These are phyloP conservation scores for Microcebus lehilahytsara DNA, from an alignment of 2,113 vertebrate species.

Conservation along the genomic window DNA sequence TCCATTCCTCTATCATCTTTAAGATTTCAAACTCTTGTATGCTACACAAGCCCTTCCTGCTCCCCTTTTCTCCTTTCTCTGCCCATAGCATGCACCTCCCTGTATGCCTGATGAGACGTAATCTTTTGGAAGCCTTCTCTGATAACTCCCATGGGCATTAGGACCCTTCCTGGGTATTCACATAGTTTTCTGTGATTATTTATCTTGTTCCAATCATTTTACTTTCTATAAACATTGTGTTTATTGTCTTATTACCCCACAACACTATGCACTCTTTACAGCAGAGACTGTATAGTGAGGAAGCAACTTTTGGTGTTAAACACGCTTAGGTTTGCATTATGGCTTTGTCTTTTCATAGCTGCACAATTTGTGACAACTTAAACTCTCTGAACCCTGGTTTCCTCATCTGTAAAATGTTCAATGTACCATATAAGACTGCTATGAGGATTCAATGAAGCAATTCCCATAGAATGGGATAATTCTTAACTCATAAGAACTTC, in stretches of 20 bases:
- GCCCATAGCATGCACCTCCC: not conserved
- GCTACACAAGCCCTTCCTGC: not conserved
- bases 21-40: not conserved
- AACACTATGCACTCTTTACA: not conserved
- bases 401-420: not conserved
- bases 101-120: not conserved
- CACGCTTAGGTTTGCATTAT: not conserved
- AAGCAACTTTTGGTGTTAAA: not conserved
- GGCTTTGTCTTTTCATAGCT: not conserved
- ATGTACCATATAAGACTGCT: not conserved
- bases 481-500: not conserved
- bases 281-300: not conserved
- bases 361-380: not conserved
- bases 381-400: not conserved
- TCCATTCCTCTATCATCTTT: not conserved
- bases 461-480: not conserved
- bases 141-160: not conserved
- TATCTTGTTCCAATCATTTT: not conserved
- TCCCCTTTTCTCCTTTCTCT: not conserved
- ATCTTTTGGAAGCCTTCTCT: not conserved
- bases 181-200: not conserved
- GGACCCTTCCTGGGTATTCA: fast-evolving
- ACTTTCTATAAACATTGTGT: not conserved
- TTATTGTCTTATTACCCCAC: not conserved
- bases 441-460: not conserved